Evolutionary conservation across 1,140 invertebrate genomes (phyloP), one percentile per base, ranked within the genome.

Genomic region (Drosophila sucinea): DNA sequence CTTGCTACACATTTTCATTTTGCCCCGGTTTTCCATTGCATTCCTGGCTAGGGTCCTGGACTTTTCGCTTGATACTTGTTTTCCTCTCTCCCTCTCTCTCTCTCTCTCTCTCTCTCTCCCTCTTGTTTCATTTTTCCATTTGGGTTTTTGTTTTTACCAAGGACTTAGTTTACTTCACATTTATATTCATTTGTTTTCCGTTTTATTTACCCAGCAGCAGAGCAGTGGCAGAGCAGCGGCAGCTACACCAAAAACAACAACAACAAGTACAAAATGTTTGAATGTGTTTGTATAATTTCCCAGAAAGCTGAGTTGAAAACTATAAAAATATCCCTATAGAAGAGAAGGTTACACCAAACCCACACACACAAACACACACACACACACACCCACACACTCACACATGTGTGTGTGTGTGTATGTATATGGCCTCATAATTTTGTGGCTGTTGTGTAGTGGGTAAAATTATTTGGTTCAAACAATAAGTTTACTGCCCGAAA

Each of bases 131-230:
- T n/a, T 54, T 29, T 63, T 60, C 30, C 35, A 57, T 17, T 23
- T 23, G 6, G 27, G 47, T 8, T 7, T 17, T 56, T 35, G 63
- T 57, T 65, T 67, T 62, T 72, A 54, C 54, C 58, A 66, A 41
- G 72, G 63, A 84, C 83, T 79, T 79, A 81, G 82, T 82, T 87
- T 86, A 85, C 76, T 86, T 86, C 82, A 73, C 82, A 86, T 86
- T 86, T 86, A 80, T 86, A 86, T 86, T 86, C 82, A 86, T 86
- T 86, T 86, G 82, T 87, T 86, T 86, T 87, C 63, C 77, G 83
- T 87, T 86, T 86, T 87, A 86, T 86, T 86, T 86, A 82, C 83
- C 83, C 71, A 76, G 65, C 82, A 41, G 17, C 35, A 27, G 23
- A 1, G 17, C 17, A 17, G 17, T 17, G 17, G 17, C 17, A 17